Conservation (phyloP, 1,140 invertebrate species). For the Dinoponera quadriceps region DNA sequence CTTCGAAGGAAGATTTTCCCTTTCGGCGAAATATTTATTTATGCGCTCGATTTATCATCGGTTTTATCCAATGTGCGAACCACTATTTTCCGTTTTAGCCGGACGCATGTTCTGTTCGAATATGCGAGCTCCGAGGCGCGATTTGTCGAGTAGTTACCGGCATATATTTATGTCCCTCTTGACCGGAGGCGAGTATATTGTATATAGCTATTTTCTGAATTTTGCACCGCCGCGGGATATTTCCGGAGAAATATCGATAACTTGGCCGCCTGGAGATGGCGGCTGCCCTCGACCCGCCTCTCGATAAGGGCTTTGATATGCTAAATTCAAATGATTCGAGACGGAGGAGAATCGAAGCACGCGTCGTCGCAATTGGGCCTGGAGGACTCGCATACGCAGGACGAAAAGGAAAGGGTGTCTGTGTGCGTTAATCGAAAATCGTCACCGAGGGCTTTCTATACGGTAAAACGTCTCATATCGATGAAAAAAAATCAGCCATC, state of each 20-base stretch:
- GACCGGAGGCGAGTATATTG: conserved; percentile 33
- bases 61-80: conserved; percentile 6
- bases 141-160: conserved; percentile 59
- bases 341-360: conserved; percentile 76
- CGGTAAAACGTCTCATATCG: neutral
- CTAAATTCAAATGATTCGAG: conserved; percentile 80
- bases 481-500: conserved; percentile 5
- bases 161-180: conserved; percentile 65
- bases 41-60: neutral
- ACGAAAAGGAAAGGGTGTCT: conserved; percentile 59
- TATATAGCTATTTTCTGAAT: conserved; percentile 72
- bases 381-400: conserved; percentile 51
- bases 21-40: neutral
- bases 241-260: conserved; percentile 79
- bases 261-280: conserved; percentile 61
- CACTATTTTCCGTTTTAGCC: neutral
- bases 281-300: conserved; percentile 59
- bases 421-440: conserved; percentile 67
- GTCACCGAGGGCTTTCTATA: neutral
- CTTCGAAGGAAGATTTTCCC: neutral
- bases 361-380: conserved; percentile 75
- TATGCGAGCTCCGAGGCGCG: conserved; percentile 19
- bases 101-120: conserved; percentile 4
- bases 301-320: conserved; percentile 83
- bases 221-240: conserved; percentile 77